Base-by-base conservation (phyloP, 2,113 vertebrate genomes). In the Corvus cornix region DNA sequence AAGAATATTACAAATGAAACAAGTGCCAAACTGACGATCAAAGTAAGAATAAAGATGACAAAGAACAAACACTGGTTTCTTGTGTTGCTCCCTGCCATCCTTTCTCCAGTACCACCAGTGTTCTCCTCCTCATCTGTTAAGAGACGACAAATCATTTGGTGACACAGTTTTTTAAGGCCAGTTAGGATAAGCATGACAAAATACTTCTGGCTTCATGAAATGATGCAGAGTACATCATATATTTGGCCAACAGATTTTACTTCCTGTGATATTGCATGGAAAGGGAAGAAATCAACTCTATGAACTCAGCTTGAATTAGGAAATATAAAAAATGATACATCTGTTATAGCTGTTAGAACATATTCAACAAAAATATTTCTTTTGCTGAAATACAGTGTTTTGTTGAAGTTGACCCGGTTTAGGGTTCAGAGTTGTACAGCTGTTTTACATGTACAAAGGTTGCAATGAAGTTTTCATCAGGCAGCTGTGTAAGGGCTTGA, bases 1-100 rank as follows among this genome's bases (percentile, higher is more conserved):
- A 98, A 94, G 84, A 97, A 97, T 86, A 98, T 96, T 84, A 97
- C 97, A 5, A 97, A 98, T 64, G 97, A 98, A 86, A 98, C 97
- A 93, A 98, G 96, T 3, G 74, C 96, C 92, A 98, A 90, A 74
- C 95, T 98, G 89, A 97, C 2, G 15, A 97, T 93, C 96, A 98
- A 83, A 79, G 96, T 96, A 28, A 97, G 93, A 56, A 98, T 89
- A 87, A 98, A 94, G 37, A 73, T 95, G 87, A 97, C 0, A 11
- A 98, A 95, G 87, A 97, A 86, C 51, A 97, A 82, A 41, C 79
- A 19, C 39, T 95, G 87, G 56, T 93, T 96, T 68, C 91, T 92
- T 84, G 68, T 35, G 62, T 67, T 77, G 43, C 31, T 95, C 92
- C 89, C 16, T 77, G 76, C 31, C 1, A 33, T 67, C 17, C 60